Conservation (phyloP, 2,888 invertebrate species). For the Neoscelio sp. region DNA sequence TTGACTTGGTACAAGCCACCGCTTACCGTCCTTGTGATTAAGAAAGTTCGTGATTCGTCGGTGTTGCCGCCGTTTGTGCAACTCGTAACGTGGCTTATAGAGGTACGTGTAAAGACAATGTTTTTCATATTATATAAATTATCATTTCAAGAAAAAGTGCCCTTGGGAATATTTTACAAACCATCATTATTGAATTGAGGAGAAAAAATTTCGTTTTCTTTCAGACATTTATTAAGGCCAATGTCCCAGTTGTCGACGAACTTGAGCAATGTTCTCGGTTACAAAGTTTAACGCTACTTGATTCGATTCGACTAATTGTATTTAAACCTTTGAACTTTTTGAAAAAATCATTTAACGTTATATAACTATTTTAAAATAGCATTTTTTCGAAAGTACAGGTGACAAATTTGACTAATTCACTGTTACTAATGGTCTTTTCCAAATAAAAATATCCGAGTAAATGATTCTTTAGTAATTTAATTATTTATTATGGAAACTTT, state of each 20-base stretch:
- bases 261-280: constrained; percentile 15
- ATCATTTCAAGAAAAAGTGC: constrained; percentile 43
- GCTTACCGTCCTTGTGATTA: constrained; percentile 97
- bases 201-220: background rate
- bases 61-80: constrained; percentile 96
- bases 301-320: no score
- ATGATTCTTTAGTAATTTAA: no score
- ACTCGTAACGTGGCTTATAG: constrained; percentile 95
- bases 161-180: constrained; percentile 36
- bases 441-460: no score
- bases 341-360: no score
- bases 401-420: no score
- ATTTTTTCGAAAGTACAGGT: no score
- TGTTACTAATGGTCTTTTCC: no score
- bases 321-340: no score
- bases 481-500: no score
- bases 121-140: constrained; percentile 50
- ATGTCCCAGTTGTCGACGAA: constrained; percentile 28
- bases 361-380: no score
- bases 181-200: constrained; percentile 20
- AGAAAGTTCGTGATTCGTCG: constrained; percentile 96
- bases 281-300: background rate
- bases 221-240: constrained; percentile 35
- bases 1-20: constrained; percentile 99
- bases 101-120: constrained; percentile 84